Evolutionary conservation across 2,888 invertebrate species (phyloP).

Genomic region (Aleiodes leptofemur): DNA sequence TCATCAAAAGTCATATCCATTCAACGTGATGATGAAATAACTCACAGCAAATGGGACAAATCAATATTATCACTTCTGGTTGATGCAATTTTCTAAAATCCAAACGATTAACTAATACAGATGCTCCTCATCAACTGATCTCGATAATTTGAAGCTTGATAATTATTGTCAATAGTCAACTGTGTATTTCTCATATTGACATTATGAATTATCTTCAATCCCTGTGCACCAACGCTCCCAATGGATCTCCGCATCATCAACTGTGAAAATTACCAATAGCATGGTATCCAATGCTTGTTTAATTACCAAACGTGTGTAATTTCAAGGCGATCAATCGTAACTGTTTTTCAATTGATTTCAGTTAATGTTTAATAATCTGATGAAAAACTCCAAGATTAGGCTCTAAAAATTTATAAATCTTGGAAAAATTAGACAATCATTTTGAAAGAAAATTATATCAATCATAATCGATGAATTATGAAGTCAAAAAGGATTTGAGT

Average conservation of each 20-base stretch:
- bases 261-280: conserved; percentile 57
- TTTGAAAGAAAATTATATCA: too few relatives aligned
- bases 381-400: too few relatives aligned
- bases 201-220: conserved; percentile 58
- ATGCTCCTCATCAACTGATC: conserved; percentile 28
- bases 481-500: too few relatives aligned
- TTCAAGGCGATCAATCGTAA: conserved; percentile 62
- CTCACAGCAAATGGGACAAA: too few relatives aligned
- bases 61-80: too few relatives aligned
- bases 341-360: too few relatives aligned
- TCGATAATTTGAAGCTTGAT: conserved; percentile 50
- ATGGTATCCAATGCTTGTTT: conserved; percentile 59
- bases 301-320: conserved; percentile 71
- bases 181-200: conserved; percentile 53
- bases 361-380: conserved; percentile 59
- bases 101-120: conserved; percentile 23
- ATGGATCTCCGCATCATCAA: conserved; percentile 40
- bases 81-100: not conserved
- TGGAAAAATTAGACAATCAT: too few relatives aligned
- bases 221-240: conserved; percentile 17
- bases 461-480: too few relatives aligned
- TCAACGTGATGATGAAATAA: too few relatives aligned
- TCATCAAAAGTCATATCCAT: too few relatives aligned
- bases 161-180: conserved; percentile 50
- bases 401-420: not conserved